Percentiles rank a stretch among this genome's conserved stretches.
phyloP scores from a whole-genome alignment of 1,140 invertebrate genomes.

The Drosophila eugracilis region DNA sequence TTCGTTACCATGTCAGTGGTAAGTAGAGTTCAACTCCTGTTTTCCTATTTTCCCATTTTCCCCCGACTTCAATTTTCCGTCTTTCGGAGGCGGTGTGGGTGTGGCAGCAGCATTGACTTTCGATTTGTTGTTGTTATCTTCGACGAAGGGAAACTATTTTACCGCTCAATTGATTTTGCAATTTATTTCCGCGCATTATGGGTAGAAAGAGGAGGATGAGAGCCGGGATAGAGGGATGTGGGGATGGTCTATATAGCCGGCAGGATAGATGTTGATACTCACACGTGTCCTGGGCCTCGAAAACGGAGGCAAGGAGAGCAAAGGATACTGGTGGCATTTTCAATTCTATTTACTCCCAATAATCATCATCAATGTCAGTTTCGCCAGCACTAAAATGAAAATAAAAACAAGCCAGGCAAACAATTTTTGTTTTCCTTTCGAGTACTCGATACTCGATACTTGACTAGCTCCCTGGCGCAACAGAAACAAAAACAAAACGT shows the following conservation, averaged over 20 bases:
- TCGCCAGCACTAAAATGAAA: slow-evolving; percentile 77
- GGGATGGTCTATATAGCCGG: not conserved
- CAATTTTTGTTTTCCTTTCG: slow-evolving; percentile 39
- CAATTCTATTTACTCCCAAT: slow-evolving; percentile 84
- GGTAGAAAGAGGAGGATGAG: slow-evolving; percentile 5
- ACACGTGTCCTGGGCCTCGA: slow-evolving; percentile 60
- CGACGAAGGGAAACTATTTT: slow-evolving; percentile 75
- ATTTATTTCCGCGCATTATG: slow-evolving; percentile 83
- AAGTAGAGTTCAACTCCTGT: slow-evolving; percentile 17
- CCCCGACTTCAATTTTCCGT: slow-evolving; percentile 24
- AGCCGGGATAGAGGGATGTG: not conserved
- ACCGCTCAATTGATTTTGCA: slow-evolving; percentile 84
- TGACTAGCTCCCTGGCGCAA: slow-evolving; percentile 1
- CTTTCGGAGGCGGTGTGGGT: not conserved
- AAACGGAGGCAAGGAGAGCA: slow-evolving; percentile 17
- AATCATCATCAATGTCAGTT: slow-evolving; percentile 84
- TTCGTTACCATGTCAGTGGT: slow-evolving; percentile 9
- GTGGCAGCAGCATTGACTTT: slow-evolving; percentile 52
- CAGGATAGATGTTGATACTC: slow-evolving; percentile 33
- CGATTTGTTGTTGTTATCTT: slow-evolving; percentile 41
- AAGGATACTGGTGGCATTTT: slow-evolving; percentile 61
- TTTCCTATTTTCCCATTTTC: slow-evolving; percentile 20
- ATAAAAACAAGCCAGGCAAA: slow-evolving; percentile 49
- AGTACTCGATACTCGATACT: not conserved
- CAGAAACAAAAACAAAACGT: slow-evolving; percentile 42